These are phyloP conservation scores for Whitmania pigra DNA, from an alignment of 1,140 invertebrate species.

Conservation along the genomic window DNA sequence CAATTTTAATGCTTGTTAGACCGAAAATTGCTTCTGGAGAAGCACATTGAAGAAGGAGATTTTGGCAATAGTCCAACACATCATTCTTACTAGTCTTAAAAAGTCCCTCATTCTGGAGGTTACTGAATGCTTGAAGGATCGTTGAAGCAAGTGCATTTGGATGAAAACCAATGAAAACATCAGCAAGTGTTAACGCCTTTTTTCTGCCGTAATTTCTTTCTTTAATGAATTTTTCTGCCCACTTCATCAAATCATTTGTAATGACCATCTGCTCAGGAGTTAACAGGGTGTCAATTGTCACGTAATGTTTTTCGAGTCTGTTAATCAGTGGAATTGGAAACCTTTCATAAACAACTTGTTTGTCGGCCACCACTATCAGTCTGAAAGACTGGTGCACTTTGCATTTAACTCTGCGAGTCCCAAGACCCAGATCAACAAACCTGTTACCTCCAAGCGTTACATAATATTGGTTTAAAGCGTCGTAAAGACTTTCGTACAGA, in stretches of 20 bases:
- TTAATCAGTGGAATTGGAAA: conserved; percentile 40
- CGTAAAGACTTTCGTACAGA: conserved; percentile 39
- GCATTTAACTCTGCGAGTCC: conserved; percentile 39
- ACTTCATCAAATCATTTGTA: conserved; percentile 29
- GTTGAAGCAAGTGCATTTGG: conserved; percentile 32
- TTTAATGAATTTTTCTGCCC: conserved; percentile 26
- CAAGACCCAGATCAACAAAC: conserved; percentile 38
- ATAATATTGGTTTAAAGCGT: conserved; percentile 41
- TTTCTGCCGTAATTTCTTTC: not conserved
- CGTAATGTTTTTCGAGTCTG: conserved; percentile 37
- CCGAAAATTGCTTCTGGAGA: conserved; percentile 29
- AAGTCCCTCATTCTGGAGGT: not conserved
- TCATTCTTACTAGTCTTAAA: not conserved
- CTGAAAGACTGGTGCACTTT: conserved; percentile 35
- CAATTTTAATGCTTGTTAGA: conserved; percentile 19
- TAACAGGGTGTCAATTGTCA: conserved; percentile 32
- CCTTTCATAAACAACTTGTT: conserved; percentile 33
- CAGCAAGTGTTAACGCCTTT: conserved; percentile 4
- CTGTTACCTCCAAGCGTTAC: conserved; percentile 34
- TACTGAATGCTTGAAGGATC: conserved; percentile 27
- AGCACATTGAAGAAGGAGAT: conserved; percentile 29
- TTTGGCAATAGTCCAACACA: conserved; percentile 23
- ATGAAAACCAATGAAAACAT: conserved; percentile 35
- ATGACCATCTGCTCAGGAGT: conserved; percentile 26
- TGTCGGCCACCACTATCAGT: conserved; percentile 38